These are phyloP conservation scores for Plodia interpunctella DNA, from an alignment of 1,140 invertebrate genomes.

Conservation along the genomic window DNA sequence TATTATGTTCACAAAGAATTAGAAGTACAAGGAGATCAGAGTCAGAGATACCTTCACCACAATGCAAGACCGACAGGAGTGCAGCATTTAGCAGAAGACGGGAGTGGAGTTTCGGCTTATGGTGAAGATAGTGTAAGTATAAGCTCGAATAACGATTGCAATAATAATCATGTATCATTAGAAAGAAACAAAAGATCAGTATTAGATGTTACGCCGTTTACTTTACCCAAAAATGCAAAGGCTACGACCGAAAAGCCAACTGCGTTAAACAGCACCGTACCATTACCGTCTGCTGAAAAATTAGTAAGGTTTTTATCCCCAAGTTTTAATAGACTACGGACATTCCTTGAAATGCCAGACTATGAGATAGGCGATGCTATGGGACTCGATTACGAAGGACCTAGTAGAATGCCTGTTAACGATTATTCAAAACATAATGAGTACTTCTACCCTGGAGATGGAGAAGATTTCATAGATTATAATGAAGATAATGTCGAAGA, in stretches of 20 bases:
- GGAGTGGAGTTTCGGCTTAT: slow-evolving; percentile 54
- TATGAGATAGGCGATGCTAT: slow-evolving; percentile 44
- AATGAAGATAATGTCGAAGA: slow-evolving; percentile 29
- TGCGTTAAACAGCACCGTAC: slow-evolving; percentile 15
- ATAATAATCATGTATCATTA: background rate
- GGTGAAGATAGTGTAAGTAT: slow-evolving; percentile 65
- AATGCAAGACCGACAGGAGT: slow-evolving; percentile 43
- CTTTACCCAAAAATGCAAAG: slow-evolving; percentile 20
- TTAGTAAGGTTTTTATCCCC: slow-evolving; percentile 9
- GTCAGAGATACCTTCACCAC: slow-evolving; percentile 45
- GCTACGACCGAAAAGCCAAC: background rate
- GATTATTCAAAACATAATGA: slow-evolving; percentile 14
- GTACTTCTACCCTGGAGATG: slow-evolving; percentile 36
- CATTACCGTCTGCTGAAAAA: slow-evolving; percentile 19
- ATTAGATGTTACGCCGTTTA: slow-evolving; percentile 30
- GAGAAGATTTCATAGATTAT: slow-evolving; percentile 44
- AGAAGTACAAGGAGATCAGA: slow-evolving; percentile 28
- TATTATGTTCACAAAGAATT: slow-evolving; percentile 21
- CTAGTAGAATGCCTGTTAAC: slow-evolving; percentile 21
- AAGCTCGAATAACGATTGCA: background rate
- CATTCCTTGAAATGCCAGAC: slow-evolving; percentile 39
- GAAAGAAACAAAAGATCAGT: slow-evolving; percentile 20
- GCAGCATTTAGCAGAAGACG: slow-evolving; percentile 57
- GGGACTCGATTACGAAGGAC: slow-evolving; percentile 43
- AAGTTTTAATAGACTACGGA: slow-evolving; percentile 15